Evolutionary conservation across 2,797 vertebrate genomes (phyloP).

Genomic region (Naso thynnoides): DNA sequence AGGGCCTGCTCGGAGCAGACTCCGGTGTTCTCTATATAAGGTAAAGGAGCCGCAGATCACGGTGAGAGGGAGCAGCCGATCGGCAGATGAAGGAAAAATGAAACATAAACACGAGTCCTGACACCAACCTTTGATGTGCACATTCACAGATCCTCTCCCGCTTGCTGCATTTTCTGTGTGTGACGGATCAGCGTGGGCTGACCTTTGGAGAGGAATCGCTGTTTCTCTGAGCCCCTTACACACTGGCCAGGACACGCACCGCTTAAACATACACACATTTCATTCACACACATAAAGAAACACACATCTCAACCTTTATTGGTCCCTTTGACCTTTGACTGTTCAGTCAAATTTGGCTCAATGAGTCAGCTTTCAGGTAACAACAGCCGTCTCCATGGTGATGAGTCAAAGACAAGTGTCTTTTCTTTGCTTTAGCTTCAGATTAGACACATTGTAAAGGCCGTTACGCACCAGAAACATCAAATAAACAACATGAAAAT

Average conservation of each 20-base stretch:
- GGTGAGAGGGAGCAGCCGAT: slow-evolving; percentile 52
- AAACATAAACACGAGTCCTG: slow-evolving; percentile 72
- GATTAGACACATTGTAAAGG: slow-evolving; percentile 15
- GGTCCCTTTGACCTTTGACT: slow-evolving; percentile 45
- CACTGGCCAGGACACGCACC: background rate
- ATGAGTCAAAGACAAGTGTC: slow-evolving; percentile 22
- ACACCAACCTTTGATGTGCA: slow-evolving; percentile 73
- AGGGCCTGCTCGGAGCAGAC: slow-evolving; percentile 39
- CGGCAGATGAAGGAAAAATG: slow-evolving; percentile 73
- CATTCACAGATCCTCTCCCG: slow-evolving; percentile 43
- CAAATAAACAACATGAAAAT: too few relatives aligned
- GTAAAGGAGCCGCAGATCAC: slow-evolving; percentile 57
- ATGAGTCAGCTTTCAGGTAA: slow-evolving; percentile 29
- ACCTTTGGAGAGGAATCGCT: slow-evolving; percentile 14
- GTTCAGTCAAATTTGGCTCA: slow-evolving; percentile 53
- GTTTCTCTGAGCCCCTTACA: slow-evolving; percentile 7
- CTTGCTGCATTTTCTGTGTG: slow-evolving; percentile 12
- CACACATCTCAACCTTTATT: slow-evolving; percentile 28
- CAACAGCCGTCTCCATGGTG: slow-evolving; percentile 45
- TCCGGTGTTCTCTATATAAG: slow-evolving; percentile 69
- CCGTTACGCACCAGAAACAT: too few relatives aligned
- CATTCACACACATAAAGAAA: slow-evolving; percentile 18
- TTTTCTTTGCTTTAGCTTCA: background rate
- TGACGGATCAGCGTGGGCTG: slow-evolving; percentile 13
- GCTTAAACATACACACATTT: background rate